Conservation (phyloP, 1,140 invertebrate species). For the Muscidifurax raptorellus region DNA sequence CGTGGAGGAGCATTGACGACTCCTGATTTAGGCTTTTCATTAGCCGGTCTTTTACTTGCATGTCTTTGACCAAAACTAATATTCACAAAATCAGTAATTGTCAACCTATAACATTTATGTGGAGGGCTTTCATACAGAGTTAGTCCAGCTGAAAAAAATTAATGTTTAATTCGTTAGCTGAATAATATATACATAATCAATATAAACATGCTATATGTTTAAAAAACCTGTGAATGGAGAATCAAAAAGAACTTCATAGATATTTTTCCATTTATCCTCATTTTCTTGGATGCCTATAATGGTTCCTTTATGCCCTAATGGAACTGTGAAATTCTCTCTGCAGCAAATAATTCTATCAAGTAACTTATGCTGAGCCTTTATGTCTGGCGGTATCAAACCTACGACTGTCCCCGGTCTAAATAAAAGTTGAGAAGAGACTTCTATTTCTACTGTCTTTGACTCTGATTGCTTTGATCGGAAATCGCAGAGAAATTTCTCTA, state of each 20-base stretch:
- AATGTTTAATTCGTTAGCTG: no score
- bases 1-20: no score
- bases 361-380: conserved; percentile 80
- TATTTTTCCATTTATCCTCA: conserved; percentile 73
- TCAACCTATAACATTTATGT: conserved; percentile 76
- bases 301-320: conserved; percentile 89
- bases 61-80: conserved; percentile 75
- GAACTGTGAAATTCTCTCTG: conserved; percentile 83
- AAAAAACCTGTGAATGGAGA: conserved; percentile 77
- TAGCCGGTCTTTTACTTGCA: background rate
- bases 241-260: conserved; percentile 88
- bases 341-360: conserved; percentile 91
- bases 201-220: background rate
- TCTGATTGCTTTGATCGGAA: conserved; percentile 55
- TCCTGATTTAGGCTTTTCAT: no score
- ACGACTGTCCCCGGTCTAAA: conserved; percentile 66
- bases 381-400: conserved; percentile 78
- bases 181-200: no score
- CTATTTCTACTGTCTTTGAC: conserved; percentile 79
- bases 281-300: conserved; percentile 82
- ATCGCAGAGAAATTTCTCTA: conserved; percentile 79
- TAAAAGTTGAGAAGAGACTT: conserved; percentile 87
- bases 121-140: conserved; percentile 74
- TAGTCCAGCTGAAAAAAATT: conserved; percentile 77
- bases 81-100: conserved; percentile 78